These are phyloP conservation scores for Gymnoscopelus microlampas DNA, from an alignment of 2,797 vertebrate genomes.

Conservation along the genomic window DNA sequence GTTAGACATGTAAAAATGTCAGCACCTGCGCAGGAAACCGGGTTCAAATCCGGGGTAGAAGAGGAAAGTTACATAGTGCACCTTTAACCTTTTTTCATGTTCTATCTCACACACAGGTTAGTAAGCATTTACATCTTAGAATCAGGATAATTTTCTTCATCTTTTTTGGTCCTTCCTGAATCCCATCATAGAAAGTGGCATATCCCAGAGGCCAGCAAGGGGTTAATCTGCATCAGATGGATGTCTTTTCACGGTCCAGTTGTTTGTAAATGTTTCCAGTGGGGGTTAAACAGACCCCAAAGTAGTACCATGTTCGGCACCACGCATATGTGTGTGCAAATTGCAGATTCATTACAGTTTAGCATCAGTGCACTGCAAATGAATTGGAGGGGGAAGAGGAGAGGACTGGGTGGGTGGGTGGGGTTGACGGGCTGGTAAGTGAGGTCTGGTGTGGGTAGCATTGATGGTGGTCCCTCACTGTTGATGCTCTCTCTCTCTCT, in stretches of 20 bases:
- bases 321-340: constrained; percentile 80
- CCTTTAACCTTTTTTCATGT: no score
- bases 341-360: constrained; percentile 79
- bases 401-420: constrained; percentile 31
- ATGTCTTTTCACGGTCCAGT: constrained; percentile 77
- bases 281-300: constrained; percentile 70
- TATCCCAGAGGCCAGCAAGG: constrained; percentile 66
- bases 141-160: constrained; percentile 52
- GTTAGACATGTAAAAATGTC: no score
- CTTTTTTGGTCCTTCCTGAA: constrained; percentile 60
- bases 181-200: constrained; percentile 68
- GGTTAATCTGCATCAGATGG: constrained; percentile 73
- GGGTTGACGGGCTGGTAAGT: constrained; percentile 61
- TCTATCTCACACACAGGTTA: no score
- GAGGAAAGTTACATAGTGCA: no score
- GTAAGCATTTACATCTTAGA: constrained; percentile 38
- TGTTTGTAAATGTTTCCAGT: constrained; percentile 85
- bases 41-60: no score
- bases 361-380: constrained; percentile 76
- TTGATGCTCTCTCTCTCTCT: constrained; percentile 62
- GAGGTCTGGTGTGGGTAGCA: constrained; percentile 78
- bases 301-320: constrained; percentile 72
- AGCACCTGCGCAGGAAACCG: no score
- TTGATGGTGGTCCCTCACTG: constrained; percentile 84
- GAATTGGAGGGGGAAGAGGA: constrained; percentile 71